phyloP scores from a whole-genome alignment of 2,797 vertebrate genomes.

The Euthynnus affinis region DNA sequence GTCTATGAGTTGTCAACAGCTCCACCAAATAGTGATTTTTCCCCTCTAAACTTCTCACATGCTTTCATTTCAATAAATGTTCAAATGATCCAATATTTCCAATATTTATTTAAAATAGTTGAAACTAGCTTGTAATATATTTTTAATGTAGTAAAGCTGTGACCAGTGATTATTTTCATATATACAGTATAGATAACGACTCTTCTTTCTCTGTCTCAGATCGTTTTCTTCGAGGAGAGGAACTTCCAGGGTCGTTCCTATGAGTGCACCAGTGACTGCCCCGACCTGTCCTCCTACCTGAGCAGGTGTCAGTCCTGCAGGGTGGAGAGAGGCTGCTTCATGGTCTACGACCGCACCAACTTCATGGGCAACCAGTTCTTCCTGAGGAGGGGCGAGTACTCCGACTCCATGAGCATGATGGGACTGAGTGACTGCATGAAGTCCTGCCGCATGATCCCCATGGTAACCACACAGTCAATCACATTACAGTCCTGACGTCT shows the following conservation, averaged over 20 bases:
- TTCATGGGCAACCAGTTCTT: constrained; percentile 73
- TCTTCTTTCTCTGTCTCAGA: too few species aligned
- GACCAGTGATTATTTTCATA: too few species aligned
- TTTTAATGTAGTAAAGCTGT: too few species aligned
- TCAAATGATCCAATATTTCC: too few species aligned
- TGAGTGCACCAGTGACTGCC: constrained; percentile 62
- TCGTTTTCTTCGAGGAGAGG: neutral
- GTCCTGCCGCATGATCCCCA: constrained; percentile 68
- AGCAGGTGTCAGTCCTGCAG: constrained; percentile 72
- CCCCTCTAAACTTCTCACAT: too few species aligned
- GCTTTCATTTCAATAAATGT: neutral
- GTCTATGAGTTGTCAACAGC: too few species aligned
- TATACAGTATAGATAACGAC: too few species aligned
- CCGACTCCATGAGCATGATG: constrained; percentile 55
- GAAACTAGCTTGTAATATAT: too few species aligned
- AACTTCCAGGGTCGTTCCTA: constrained; percentile 51
- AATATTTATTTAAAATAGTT: too few species aligned
- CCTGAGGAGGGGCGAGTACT: constrained; percentile 65
- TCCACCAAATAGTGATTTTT: too few species aligned
- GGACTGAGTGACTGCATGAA: constrained; percentile 50
- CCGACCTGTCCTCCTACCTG: constrained; percentile 71
- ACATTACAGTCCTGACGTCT: neutral
- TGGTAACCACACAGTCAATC: constrained; percentile 46
- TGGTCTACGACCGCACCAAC: constrained; percentile 71
- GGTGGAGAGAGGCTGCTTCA: constrained; percentile 73